Conservation (phyloP, 2,113 vertebrate species). For the Barnardius zonarius region DNA sequence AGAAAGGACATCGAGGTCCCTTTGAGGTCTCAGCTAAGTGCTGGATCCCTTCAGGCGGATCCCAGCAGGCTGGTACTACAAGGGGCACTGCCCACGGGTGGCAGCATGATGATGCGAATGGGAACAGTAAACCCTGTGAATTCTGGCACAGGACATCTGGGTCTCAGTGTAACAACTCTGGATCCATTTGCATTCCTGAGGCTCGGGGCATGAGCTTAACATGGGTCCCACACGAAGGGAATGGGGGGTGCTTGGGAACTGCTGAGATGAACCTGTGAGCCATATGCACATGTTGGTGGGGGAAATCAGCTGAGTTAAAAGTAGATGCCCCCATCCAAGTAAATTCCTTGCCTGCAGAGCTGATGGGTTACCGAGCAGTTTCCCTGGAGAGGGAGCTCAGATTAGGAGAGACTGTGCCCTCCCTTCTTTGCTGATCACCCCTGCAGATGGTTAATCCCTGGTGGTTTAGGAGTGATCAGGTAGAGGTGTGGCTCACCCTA, state of each 20-base stretch:
- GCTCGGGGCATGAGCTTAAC: background rate
- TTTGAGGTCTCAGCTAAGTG: background rate
- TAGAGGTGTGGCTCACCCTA: background rate
- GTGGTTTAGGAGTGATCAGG: background rate
- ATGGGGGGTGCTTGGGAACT: fast-evolving
- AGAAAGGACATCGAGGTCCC: background rate
- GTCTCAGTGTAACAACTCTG: background rate
- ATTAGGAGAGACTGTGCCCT: background rate
- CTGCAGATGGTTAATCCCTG: background rate
- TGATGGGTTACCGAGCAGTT: background rate
- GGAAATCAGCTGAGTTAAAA: background rate
- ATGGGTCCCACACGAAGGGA: fast-evolving
- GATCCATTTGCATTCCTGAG: background rate
- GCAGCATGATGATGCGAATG: fast-evolving
- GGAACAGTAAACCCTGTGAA: background rate
- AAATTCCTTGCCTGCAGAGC: background rate
- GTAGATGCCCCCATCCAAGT: background rate
- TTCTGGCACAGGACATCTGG: background rate
- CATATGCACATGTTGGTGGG: fast-evolving
- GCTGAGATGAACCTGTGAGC: background rate
- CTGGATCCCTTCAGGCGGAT: background rate
- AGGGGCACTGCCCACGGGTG: background rate
- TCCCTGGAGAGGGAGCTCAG: background rate
- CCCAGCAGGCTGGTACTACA: background rate
- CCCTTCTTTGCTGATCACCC: background rate